Conservation (phyloP, 2,888 invertebrate genomes). For the Oligia latruncula region DNA sequence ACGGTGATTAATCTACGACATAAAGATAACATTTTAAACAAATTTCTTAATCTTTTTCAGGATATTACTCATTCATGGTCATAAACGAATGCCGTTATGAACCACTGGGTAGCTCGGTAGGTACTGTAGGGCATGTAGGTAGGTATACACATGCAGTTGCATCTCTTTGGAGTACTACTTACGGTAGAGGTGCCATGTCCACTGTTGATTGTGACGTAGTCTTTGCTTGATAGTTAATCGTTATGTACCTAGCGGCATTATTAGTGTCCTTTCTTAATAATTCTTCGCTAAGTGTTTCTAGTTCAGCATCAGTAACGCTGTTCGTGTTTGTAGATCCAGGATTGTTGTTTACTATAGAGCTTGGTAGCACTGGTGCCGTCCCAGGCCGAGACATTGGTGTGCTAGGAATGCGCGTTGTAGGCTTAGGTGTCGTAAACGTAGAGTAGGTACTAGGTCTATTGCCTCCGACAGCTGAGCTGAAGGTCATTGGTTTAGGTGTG, state of each 20-base stretch:
- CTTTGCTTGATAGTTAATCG: conserved; percentile 93
- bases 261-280: conserved; percentile 93
- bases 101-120: background rate
- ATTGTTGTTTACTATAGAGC: conserved; percentile 84
- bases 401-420: conserved; percentile 66
- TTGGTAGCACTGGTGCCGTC: conserved; percentile 81
- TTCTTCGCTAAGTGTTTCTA: conserved; percentile 93
- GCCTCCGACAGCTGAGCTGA: conserved; percentile 79
- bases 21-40: conserved; percentile 43
- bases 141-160: background rate
- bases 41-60: conserved; percentile 18
- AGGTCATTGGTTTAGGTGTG: conserved; percentile 79
- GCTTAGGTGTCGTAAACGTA: conserved; percentile 67
- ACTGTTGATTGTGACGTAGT: conserved; percentile 92
- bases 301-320: conserved; percentile 89
- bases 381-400: conserved; percentile 67
- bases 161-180: conserved; percentile 79
- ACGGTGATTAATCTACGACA: conserved; percentile 92
- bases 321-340: conserved; percentile 73
- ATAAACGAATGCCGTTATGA: background rate
- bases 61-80: conserved; percentile 21
- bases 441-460: conserved; percentile 69
- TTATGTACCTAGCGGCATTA: conserved; percentile 93
- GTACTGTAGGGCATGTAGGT: background rate
- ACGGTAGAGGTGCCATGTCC: conserved; percentile 95